A percentile compares a stretch with the other conserved stretches of the same genome.
Evolutionary conservation across 2,113 vertebrate species (phyloP).

Genomic region (Helogale parvula): DNA sequence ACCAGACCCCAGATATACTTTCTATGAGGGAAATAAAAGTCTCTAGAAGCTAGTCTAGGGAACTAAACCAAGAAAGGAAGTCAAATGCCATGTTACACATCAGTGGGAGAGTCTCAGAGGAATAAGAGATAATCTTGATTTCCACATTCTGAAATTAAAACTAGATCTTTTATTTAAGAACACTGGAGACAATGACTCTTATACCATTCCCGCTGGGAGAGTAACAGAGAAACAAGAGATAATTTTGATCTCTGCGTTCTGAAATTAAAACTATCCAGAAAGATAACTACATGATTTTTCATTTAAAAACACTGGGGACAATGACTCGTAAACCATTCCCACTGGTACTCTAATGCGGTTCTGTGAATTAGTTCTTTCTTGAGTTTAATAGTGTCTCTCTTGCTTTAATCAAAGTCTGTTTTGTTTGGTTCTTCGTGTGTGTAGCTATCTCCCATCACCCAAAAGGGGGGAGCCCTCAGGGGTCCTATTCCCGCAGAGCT

Average conservation of each 20-base stretch:
- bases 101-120: not conserved
- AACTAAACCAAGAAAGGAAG: constrained; percentile 25
- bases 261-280: constrained; percentile 22
- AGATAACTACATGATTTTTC: not conserved
- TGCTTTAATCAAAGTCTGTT: not conserved
- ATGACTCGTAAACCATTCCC: not conserved
- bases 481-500: not conserved
- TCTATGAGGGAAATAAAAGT: not conserved
- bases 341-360: not conserved
- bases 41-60: not conserved
- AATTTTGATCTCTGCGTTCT: not conserved
- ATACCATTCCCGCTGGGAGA: not conserved
- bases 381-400: not conserved
- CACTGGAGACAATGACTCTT: not conserved
- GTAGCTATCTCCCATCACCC: not conserved
- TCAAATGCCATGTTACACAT: not conserved
- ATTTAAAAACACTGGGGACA: not conserved
- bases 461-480: not conserved
- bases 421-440: not conserved
- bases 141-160: constrained; percentile 17
- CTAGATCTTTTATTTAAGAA: constrained; percentile 20
- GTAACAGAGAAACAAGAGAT: not conserved
- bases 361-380: constrained; percentile 9
- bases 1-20: not conserved
- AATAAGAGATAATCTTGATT: not conserved